Evolutionary conservation across 2,888 invertebrate genomes (phyloP).

Genomic region (Drosophila incognita): DNA sequence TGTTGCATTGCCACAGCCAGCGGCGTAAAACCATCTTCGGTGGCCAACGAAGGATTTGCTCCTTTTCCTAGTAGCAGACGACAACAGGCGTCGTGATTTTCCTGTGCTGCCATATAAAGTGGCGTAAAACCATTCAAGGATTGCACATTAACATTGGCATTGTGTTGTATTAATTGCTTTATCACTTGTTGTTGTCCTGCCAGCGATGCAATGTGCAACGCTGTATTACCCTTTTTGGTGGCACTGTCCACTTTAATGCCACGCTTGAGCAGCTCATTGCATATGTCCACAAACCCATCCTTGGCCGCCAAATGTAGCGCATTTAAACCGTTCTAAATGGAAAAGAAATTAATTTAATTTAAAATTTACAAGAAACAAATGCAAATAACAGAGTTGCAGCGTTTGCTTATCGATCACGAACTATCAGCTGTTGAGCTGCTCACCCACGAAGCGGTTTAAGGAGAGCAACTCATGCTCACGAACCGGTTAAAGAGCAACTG

Average conservation of each 20-base stretch:
- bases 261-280: conserved; percentile 94
- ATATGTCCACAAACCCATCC: conserved; percentile 98
- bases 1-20: conserved; percentile 99
- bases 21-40: conserved; percentile 99
- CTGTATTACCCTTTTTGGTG: conserved; percentile 98
- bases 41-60: conserved; percentile 98
- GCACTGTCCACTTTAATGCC: conserved; percentile 97
- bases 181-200: conserved; percentile 98
- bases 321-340: conserved; percentile 95
- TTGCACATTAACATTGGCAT: conserved; percentile 98
- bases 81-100: conserved; percentile 97
- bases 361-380: neutral
- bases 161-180: conserved; percentile 94
- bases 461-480: neutral
- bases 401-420: neutral
- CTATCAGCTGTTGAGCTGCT: neutral
- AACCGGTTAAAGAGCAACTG: neutral
- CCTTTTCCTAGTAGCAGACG: conserved; percentile 95
- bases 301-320: conserved; percentile 98
- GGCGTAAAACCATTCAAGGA: conserved; percentile 99
- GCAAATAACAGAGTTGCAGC: neutral
- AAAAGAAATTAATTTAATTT: neutral
- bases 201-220: conserved; percentile 98
- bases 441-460: neutral
- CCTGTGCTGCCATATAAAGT: conserved; percentile 99